phyloP scores from a whole-genome alignment of 2,113 vertebrate genomes.

The Oenanthe melanoleuca region DNA sequence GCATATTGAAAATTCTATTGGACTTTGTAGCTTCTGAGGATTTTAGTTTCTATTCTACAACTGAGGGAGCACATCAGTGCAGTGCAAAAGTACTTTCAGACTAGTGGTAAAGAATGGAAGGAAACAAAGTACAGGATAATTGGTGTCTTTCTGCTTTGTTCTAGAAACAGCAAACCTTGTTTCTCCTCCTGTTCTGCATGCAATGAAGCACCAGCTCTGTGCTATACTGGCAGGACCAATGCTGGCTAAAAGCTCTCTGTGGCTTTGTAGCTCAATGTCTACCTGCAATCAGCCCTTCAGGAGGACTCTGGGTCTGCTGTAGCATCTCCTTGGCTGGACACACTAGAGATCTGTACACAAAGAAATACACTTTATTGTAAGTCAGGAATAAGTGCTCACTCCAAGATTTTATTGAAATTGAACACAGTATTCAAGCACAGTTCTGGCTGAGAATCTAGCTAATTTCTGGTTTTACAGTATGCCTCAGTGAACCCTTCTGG shows the following conservation, averaged over 20 bases:
- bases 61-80: neutral
- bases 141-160: neutral
- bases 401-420: conserved; percentile 71
- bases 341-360: neutral
- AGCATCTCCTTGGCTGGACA: neutral
- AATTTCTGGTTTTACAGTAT: neutral
- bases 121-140: neutral
- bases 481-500: neutral
- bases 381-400: conserved; percentile 21
- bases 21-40: neutral
- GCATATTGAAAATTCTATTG: neutral
- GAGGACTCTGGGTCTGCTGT: neutral
- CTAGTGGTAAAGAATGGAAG: neutral
- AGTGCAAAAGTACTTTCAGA: neutral
- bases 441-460: neutral
- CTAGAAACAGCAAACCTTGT: neutral
- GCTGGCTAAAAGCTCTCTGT: neutral
- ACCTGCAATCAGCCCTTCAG: neutral
- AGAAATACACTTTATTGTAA: neutral
- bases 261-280: neutral
- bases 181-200: neutral
- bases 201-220: neutral
- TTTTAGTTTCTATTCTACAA: neutral
- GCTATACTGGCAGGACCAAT: neutral
- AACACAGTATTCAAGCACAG: conserved; percentile 37